Evolutionary conservation across 2,797 vertebrate genomes (phyloP), one percentile per base, ranked within the genome.

Genomic region (Halcyon smyrnensis): DNA sequence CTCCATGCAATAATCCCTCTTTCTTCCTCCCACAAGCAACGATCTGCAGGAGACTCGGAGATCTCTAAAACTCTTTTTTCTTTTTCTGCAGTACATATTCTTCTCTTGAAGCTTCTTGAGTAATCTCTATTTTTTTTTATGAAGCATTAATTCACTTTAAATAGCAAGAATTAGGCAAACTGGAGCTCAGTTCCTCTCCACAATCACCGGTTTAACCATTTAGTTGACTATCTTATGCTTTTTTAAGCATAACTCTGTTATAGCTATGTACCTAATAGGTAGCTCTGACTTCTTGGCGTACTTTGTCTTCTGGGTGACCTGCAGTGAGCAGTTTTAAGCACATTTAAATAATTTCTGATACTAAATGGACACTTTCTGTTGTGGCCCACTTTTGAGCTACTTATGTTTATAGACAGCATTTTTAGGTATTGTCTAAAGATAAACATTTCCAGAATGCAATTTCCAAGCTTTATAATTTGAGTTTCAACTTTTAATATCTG

Each of bases 81-180:
- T 51, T 80, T 70, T 78, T 34, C 50, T 54, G 14, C 11, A 3
- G 13, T 43, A 84, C 14, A 11, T 7, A 10, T 69, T 30, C 25
- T 92, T 83, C 37, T 83, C 53, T 82, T 88, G 23, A 12, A 24
- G 32, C n/a, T 87, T 88, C 80, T 73, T 84, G 19, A 62, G 12
- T 65, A 65, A 63, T 81, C 46, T 28, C 46, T 76, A 9, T 0
- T 80, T 16, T 85, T 91, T 69, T 76, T 45, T 30, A 59, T 48
- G 70, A 86, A 92, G 10, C 20, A 70, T 75, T 79, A 81, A 82
- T 91, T 96, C 43, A 75, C 67, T 88, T 94, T 56, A 82, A 84
- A 84, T 82, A 87, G 23, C 28, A 90, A 84, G 76, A 90, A 63
- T 63, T 75, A 65, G 4, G 7, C 54, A 91, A 89, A 28, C 43